Percentiles rank a stretch among this genome's conserved stretches.
Conservation (phyloP, 1,140 invertebrate genomes). For the Thereuonema tuberculata region DNA sequence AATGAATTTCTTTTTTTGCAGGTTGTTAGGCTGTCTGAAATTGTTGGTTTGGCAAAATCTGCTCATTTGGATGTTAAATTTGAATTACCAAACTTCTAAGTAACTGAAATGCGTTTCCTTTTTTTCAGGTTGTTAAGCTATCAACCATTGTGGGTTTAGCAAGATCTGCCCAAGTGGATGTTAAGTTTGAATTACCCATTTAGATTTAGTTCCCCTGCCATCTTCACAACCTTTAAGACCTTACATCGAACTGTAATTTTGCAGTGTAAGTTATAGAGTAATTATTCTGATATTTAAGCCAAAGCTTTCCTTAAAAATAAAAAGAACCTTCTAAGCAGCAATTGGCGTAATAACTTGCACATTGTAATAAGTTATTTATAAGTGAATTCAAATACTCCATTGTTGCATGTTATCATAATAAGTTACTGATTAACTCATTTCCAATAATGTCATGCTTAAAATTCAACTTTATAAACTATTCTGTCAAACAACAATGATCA, state of each 20-base stretch:
- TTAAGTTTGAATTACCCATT: slow-evolving; percentile 90
- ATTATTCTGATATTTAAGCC: too few relatives aligned
- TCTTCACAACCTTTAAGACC: neutral
- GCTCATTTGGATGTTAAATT: slow-evolving; percentile 93
- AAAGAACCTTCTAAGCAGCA: too few relatives aligned
- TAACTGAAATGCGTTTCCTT: slow-evolving; percentile 4
- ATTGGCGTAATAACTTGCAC: too few relatives aligned
- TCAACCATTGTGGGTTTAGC: slow-evolving; percentile 89
- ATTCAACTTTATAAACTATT: too few relatives aligned
- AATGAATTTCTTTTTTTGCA: slow-evolving; percentile 23
- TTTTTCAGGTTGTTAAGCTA: slow-evolving; percentile 55
- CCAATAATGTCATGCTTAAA: too few relatives aligned
- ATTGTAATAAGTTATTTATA: too few relatives aligned
- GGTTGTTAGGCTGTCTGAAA: slow-evolving; percentile 79
- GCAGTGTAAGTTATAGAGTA: too few relatives aligned
- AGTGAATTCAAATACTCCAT: too few relatives aligned
- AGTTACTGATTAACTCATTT: too few relatives aligned
- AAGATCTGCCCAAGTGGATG: slow-evolving; percentile 77
- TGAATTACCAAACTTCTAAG: slow-evolving; percentile 55
- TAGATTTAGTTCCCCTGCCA: slow-evolving; percentile 29
- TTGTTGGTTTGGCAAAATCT: slow-evolving; percentile 78
- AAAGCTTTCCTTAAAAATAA: too few relatives aligned
- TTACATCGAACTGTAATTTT: neutral
- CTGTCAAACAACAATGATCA: too few relatives aligned
- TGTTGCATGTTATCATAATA: too few relatives aligned